Percentiles rank a stretch among this genome's conserved stretches.
Conservation (phyloP, 2,113 vertebrate genomes). For the Progne subis region DNA sequence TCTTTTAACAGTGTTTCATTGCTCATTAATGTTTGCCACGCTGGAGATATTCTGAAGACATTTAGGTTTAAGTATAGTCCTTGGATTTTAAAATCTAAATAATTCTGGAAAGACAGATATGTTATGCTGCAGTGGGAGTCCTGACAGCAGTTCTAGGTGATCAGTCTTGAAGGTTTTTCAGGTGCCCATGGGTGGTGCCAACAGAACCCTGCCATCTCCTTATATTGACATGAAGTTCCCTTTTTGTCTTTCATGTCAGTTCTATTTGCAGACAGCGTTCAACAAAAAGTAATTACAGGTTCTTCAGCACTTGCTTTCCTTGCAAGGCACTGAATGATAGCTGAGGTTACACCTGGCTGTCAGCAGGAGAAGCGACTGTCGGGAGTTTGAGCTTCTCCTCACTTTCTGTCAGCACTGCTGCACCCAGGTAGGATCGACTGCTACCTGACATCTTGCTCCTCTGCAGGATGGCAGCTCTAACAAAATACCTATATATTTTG, state of each 20-base stretch:
- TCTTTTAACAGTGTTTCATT: not conserved
- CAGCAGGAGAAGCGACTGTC: not conserved
- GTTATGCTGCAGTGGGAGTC: not conserved
- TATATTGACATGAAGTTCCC: not conserved
- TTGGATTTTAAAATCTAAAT: not conserved
- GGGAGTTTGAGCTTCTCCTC: not conserved
- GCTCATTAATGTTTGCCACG: not conserved
- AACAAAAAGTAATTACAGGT: not conserved
- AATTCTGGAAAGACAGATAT: not conserved
- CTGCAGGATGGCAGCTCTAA: not conserved
- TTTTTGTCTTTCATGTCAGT: not conserved
- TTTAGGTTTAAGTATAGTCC: not conserved
- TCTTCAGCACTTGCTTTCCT: not conserved
- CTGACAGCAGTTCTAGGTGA: not conserved
- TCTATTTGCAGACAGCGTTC: not conserved
- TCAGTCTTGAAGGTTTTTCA: not conserved
- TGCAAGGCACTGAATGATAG: not conserved
- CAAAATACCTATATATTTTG: not conserved
- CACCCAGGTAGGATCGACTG: not conserved
- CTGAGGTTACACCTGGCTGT: not conserved
- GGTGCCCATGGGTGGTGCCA: not conserved
- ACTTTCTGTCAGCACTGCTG: not conserved
- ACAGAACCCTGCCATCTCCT: not conserved
- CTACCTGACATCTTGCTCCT: not conserved
- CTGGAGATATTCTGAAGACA: not conserved